These are phyloP conservation scores for Hyles lineata DNA, from an alignment of 2,888 invertebrate genomes.

Conservation along the genomic window DNA sequence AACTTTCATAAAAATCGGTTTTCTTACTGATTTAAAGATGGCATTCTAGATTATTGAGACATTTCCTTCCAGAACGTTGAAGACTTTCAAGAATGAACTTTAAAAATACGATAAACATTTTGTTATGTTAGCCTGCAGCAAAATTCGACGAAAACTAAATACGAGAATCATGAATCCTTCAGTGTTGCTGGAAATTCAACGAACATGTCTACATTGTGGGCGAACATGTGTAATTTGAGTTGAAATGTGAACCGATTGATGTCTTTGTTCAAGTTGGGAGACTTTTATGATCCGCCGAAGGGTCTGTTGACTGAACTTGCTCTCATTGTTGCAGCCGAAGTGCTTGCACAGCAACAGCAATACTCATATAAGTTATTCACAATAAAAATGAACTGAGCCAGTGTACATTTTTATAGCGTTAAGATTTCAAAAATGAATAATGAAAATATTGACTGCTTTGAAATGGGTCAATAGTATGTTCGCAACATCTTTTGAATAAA, in stretches of 20 bases:
- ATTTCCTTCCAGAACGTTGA: conserved; percentile 38
- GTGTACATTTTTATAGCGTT: neutral
- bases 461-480: neutral
- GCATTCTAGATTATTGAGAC: conserved; percentile 43
- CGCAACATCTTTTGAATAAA: neutral
- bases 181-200: conserved; percentile 52
- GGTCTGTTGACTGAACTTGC: conserved; percentile 71
- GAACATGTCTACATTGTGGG: conserved; percentile 61
- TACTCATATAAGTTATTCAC: conserved; percentile 15
- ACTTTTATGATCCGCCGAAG: conserved; percentile 69
- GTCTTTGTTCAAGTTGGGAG: conserved; percentile 77
- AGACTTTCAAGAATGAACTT: conserved; percentile 22
- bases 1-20: conserved; percentile 53
- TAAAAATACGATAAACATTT: conserved; percentile 29
- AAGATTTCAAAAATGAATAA: too few species aligned
- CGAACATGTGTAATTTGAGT: conserved; percentile 77
- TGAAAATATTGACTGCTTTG: too few species aligned
- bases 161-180: conserved; percentile 54
- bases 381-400: conserved; percentile 2
- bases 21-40: conserved; percentile 33
- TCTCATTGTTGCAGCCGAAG: conserved; percentile 62
- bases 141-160: conserved; percentile 62
- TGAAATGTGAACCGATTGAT: conserved; percentile 82
- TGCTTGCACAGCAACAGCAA: conserved; percentile 28
- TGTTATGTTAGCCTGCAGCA: conserved; percentile 59